Base-by-base conservation (phyloP, 2,888 invertebrate genomes). In the Notodonta ziczac region DNA sequence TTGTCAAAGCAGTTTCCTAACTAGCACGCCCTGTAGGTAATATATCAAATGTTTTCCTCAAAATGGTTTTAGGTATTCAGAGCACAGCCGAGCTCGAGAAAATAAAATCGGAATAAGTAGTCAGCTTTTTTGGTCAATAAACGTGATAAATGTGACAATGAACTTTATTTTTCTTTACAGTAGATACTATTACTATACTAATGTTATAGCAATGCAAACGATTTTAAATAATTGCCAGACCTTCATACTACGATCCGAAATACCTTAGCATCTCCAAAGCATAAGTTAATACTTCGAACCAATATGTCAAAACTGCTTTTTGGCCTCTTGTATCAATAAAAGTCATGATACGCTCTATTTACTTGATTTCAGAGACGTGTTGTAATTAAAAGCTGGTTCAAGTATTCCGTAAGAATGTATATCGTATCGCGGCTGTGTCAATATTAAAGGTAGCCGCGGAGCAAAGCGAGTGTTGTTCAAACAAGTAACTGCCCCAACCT, bases 341-440 rank as follows among this genome's bases (percentile, higher is more conserved):
- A 10, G 7, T 40, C 42, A 42, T 42, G 42, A 9, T 42, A 2
- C 42, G 42, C 10, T 42, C 4, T 9, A n/a, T 5, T 9, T 5
- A 5, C 13, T 4, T 9, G 0, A n/a, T 46, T 46, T 46, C 5
- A n/a, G 5, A 46, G 46, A 46, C 46, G 13, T 46, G 13, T 0
- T 46, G 46, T 46, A 46, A 46, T 46, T 84, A 86, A 81, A 83
- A 83, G 80, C 74, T 80, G 79, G 82, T 79, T 74, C 78, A 86
- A 88, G 86, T 80, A 86, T 70, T 67, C 72, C 66, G 62, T 72
- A 63, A 46, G 46, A 4, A 50, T 81, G 72, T 77, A 78, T 78
- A 73, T 79, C 67, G 69, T 79, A 81, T 81, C 81, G 74, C 85
- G 83, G 85, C 85, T 89, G 84, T 74, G 84, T 87, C 82, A 91